Conservation (phyloP, 2,888 invertebrate species). For the Melolontha melolontha region DNA sequence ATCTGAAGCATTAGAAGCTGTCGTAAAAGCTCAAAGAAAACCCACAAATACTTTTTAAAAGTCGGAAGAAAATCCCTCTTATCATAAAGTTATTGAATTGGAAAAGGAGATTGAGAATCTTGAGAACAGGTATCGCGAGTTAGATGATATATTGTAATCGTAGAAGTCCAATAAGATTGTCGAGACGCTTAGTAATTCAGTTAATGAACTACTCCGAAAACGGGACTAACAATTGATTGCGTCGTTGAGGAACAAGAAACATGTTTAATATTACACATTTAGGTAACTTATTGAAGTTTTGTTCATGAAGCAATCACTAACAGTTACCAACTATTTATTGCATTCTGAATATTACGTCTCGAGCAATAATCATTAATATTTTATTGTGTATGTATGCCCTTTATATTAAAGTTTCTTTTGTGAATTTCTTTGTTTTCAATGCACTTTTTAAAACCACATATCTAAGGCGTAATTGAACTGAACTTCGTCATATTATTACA, state of each 20-base stretch:
- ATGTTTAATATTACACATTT: constrained; percentile 18
- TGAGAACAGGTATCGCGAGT: constrained; percentile 34
- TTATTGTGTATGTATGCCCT: no score
- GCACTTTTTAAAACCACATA: no score
- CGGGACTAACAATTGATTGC: constrained; percentile 44
- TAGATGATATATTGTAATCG: constrained; percentile 33
- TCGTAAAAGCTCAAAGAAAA: constrained; percentile 48
- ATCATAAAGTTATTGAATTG: constrained; percentile 40
- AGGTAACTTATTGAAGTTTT: neutral
- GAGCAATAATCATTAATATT: no score
- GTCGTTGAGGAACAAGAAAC: constrained; percentile 40
- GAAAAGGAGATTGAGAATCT: constrained; percentile 42
- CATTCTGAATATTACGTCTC: no score
- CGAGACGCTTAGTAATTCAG: constrained; percentile 36
- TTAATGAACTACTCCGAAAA: constrained; percentile 41
- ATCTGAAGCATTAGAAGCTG: constrained; percentile 45
- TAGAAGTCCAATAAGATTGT: constrained; percentile 39
- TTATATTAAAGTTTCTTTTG: no score
- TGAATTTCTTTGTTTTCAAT: no score
- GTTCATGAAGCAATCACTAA: no score
- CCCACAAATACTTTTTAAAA: constrained; percentile 48
- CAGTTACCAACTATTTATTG: no score
- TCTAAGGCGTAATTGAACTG: no score
- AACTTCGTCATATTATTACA: no score
- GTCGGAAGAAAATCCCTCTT: constrained; percentile 42